phyloP scores from a whole-genome alignment of 2,888 invertebrate genomes.

The Polyommatus icarus region DNA sequence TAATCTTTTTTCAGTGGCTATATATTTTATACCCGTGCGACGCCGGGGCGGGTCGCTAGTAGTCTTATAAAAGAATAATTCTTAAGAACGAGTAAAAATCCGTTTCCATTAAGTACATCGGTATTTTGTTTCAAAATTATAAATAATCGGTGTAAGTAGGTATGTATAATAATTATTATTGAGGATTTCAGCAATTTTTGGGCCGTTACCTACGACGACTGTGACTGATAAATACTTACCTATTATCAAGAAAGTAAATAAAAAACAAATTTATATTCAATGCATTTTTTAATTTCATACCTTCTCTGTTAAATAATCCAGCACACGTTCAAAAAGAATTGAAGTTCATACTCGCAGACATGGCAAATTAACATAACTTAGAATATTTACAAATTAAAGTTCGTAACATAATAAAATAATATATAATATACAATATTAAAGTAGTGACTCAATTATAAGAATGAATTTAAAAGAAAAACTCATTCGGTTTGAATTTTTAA shows the following conservation, averaged over 20 bases:
- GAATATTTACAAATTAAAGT: slow-evolving; percentile 77
- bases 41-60: too few species aligned
- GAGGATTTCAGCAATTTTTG: too few species aligned
- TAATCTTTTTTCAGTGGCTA: too few species aligned
- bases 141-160: too few species aligned
- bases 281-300: slow-evolving; percentile 74
- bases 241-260: slow-evolving; percentile 47
- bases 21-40: too few species aligned
- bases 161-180: too few species aligned
- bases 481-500: slow-evolving; percentile 55
- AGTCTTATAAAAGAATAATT: too few species aligned
- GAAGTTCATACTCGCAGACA: slow-evolving; percentile 65
- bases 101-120: too few species aligned
- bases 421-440: slow-evolving; percentile 76
- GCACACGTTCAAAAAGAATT: slow-evolving; percentile 68
- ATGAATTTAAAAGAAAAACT: slow-evolving; percentile 59
- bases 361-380: slow-evolving; percentile 77
- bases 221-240: too few species aligned
- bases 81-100: too few species aligned
- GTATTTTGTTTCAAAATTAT: too few species aligned
- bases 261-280: slow-evolving; percentile 64
- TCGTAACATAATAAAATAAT: slow-evolving; percentile 52
- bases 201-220: not conserved
- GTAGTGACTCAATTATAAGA: slow-evolving; percentile 75
- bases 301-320: slow-evolving; percentile 74